Evolutionary conservation across 2,888 invertebrate species (phyloP).

Genomic region (Nomada fucata): DNA sequence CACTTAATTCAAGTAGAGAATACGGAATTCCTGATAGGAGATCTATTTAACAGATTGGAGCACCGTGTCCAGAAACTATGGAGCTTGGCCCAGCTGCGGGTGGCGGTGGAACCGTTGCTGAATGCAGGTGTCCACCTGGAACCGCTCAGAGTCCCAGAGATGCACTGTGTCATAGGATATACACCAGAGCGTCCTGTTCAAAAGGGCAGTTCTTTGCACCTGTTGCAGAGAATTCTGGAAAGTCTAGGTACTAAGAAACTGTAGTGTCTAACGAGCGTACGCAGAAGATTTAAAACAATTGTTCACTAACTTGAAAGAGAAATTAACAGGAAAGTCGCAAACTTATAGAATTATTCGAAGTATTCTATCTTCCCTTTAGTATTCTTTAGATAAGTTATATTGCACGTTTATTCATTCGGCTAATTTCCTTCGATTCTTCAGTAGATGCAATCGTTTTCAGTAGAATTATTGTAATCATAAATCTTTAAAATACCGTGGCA

Average conservation of each 20-base stretch:
- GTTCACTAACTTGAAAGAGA: too few species aligned
- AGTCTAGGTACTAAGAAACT: conserved; percentile 68
- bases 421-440: too few species aligned
- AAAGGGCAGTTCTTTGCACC: conserved; percentile 91
- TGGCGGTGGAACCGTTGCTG: conserved; percentile 88
- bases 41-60: conserved; percentile 85
- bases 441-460: too few species aligned
- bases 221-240: conserved; percentile 82
- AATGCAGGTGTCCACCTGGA: conserved; percentile 93
- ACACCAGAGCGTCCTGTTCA: conserved; percentile 90
- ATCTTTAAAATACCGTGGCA: too few species aligned
- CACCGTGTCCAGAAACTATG: conserved; percentile 94
- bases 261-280: background rate
- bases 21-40: background rate
- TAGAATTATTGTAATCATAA: too few species aligned
- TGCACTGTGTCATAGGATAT: conserved; percentile 90
- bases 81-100: conserved; percentile 89
- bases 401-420: too few species aligned
- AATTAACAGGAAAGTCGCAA: too few species aligned
- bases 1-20: background rate
- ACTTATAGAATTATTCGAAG: too few species aligned
- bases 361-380: too few species aligned
- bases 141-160: conserved; percentile 90
- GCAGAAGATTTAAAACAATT: too few species aligned
- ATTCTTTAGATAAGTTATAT: too few species aligned